These are phyloP conservation scores for Daboia siamensis DNA, from an alignment of 2,113 vertebrate species.

Conservation along the genomic window DNA sequence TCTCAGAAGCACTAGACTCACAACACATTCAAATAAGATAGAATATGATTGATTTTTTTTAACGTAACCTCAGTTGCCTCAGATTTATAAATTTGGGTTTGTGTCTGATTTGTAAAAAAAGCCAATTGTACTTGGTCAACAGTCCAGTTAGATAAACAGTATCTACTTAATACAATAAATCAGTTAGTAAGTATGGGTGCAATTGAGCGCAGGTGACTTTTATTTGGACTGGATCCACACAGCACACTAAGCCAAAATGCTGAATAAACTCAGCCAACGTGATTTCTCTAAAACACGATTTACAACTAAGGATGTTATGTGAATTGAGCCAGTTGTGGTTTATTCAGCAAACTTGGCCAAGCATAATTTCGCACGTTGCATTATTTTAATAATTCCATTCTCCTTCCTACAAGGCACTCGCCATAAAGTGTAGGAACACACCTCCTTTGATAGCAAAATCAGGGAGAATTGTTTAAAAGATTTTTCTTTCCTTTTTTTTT, in stretches of 20 bases:
- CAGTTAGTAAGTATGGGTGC: not conserved
- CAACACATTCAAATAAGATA: not conserved
- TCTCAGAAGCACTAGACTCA: not conserved
- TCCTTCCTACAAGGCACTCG: not conserved
- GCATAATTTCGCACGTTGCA: not conserved
- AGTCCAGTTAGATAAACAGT: not conserved
- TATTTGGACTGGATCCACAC: not conserved
- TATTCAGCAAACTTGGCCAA: not conserved
- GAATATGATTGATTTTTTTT: not conserved
- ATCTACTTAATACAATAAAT: not conserved
- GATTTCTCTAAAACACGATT: not conserved
- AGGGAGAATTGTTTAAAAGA: not conserved
- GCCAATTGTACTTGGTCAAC: not conserved
- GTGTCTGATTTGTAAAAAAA: not conserved
- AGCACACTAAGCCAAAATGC: not conserved
- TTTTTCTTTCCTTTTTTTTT: not conserved
- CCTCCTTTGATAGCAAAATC: not conserved
- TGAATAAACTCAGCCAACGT: not conserved
- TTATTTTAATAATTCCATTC: not conserved
- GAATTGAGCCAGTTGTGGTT: not conserved
- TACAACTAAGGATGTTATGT: not conserved
- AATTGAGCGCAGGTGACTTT: not conserved
- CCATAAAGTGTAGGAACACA: not conserved
- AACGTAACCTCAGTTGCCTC: not conserved
- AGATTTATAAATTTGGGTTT: not conserved